Conservation (phyloP, 2,113 vertebrate genomes). For the Corythornis madagascariensis region DNA sequence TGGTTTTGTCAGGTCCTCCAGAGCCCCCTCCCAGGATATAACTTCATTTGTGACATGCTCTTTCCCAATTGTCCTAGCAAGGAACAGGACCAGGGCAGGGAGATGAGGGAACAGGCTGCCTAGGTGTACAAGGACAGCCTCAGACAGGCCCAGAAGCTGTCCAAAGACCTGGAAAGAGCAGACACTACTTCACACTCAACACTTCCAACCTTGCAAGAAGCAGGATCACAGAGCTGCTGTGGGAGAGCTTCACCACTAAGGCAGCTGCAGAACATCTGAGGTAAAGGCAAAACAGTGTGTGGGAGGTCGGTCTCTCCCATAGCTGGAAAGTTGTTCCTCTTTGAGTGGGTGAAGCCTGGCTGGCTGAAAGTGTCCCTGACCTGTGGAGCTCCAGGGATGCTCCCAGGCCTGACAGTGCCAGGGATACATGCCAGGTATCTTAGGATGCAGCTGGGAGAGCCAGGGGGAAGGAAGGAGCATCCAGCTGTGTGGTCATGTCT, state of each 20-base stretch:
- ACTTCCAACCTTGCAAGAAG: not conserved
- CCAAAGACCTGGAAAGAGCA: not conserved
- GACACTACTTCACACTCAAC: not conserved
- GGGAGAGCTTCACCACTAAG: not conserved
- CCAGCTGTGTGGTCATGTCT: not conserved
- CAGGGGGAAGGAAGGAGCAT: not conserved
- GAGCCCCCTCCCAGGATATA: not conserved
- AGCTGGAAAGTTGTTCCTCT: not conserved
- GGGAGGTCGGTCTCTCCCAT: not conserved
- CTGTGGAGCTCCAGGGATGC: not conserved
- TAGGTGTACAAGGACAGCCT: not conserved
- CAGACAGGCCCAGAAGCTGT: not conserved
- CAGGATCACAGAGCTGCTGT: not conserved
- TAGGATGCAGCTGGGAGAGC: not conserved
- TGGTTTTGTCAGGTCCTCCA: not conserved
- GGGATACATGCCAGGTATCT: not conserved
- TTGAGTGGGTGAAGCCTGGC: conserved; percentile 11
- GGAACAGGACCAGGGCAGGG: not conserved
- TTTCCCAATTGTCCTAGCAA: not conserved
- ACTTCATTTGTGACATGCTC: not conserved
- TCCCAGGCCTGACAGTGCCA: not conserved
- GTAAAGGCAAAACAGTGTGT: conserved; percentile 26
- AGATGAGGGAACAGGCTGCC: not conserved
- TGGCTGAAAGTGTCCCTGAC: conserved; percentile 13
- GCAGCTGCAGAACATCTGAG: conserved; percentile 5